A percentile compares a stretch with the other conserved stretches of the same genome.
Conservation (phyloP, 2,888 invertebrate genomes). For the Pristionchus mayeri region DNA sequence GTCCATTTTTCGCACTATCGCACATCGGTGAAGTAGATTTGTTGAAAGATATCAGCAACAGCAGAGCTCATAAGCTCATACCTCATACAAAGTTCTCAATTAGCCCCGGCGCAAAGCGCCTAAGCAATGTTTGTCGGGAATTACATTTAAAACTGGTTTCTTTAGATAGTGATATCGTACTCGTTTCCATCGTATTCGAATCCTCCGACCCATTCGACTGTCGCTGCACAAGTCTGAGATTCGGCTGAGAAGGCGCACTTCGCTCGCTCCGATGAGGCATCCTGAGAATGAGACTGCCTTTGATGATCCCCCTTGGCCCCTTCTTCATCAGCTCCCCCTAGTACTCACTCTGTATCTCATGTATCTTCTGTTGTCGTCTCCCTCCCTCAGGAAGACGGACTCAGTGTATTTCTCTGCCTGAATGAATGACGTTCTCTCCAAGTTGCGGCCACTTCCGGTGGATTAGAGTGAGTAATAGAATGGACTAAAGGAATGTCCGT, state of each 20-base stretch:
- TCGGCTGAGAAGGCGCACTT: conserved; percentile 63
- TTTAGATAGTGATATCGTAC: too few relatives aligned
- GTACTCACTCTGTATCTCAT: conserved; percentile 35
- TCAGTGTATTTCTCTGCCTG: conserved; percentile 37
- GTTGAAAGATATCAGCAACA: too few relatives aligned
- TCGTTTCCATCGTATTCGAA: conserved; percentile 86
- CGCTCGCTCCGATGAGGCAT: conserved; percentile 58
- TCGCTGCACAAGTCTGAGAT: conserved; percentile 60
- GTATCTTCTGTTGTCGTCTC: conserved; percentile 16
- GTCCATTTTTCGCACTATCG: too few relatives aligned
- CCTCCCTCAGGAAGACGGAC: conserved; percentile 47
- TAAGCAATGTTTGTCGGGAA: too few relatives aligned
- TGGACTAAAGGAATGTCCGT: too few relatives aligned
- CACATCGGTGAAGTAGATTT: too few relatives aligned
- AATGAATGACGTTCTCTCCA: not conserved
- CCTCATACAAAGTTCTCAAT: too few relatives aligned
- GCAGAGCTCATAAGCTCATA: too few relatives aligned
- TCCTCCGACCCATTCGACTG: conserved; percentile 69
- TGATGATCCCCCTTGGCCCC: not conserved
- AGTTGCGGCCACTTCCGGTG: conserved; percentile 9
- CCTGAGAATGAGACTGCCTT: conserved; percentile 28
- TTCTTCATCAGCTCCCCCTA: too few relatives aligned
- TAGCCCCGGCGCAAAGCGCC: too few relatives aligned
- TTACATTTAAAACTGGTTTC: too few relatives aligned
- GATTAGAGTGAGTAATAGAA: not conserved